Base-by-base conservation (phyloP, 2,888 invertebrate species). In the Ectemnius continuus region DNA sequence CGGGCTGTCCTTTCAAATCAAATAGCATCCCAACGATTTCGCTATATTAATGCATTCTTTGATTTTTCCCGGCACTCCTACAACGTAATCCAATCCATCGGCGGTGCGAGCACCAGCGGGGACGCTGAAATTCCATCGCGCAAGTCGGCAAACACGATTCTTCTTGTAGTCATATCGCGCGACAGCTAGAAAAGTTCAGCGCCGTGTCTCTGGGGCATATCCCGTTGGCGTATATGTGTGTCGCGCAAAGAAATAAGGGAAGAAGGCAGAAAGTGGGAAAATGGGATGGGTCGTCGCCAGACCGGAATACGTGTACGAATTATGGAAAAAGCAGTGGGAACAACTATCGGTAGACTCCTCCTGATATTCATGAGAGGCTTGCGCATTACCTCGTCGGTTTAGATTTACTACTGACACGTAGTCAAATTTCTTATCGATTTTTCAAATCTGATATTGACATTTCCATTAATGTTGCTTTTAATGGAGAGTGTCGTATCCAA, bases 161-260 rank as follows among this genome's bases (percentile, higher is more conserved):
- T 52, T 52, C 52, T 52, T 16, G 52, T 16, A 52, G 16, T 52
- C 52, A 52, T 52, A 52, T 52, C 52, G 52, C n/a, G n/a, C 16
- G 52, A 52, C 52, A 52, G 52, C n/a, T 16, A 52, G 52, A 52
- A 52, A 52, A 52, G n/a, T 16, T 52, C 52, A 16, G 52, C 52
- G 52, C 16, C 16, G 52, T 16, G 52, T 52, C 52, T 52, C 52
- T 52, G 16, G 52, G 52, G 52, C 16, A 52, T 52, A 16, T 16
- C 52, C 14, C 36, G 16, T 14, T 52, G 14, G 52, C 52, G 14
- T 16, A 16, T 16, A 16, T 14, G 52, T 52, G 16, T 52, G 16
- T 16, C 52, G 16, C 16, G 14, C 52, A 52, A 52, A 52, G 52
- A 52, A 52, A 52, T 52, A 52, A 52, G 58, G 58, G 18, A 20